Percentiles rank a stretch among this genome's conserved stretches.
Conservation (phyloP, 1,140 invertebrate genomes). For the Bombus waltoni region DNA sequence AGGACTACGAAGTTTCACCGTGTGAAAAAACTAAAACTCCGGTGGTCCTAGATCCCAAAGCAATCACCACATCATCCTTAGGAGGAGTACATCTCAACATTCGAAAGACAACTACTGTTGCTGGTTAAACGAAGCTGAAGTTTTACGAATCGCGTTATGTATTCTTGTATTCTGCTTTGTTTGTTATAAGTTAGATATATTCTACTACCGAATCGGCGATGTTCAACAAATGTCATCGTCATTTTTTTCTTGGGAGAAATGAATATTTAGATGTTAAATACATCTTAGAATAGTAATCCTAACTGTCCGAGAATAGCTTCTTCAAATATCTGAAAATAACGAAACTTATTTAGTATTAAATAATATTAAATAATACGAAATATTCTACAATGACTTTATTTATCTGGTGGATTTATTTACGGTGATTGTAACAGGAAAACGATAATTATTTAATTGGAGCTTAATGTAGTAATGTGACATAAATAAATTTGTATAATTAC, state of each 20-base stretch:
- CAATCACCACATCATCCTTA: neutral
- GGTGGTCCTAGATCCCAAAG: conserved; percentile 53
- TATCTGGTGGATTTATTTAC: too few relatives aligned
- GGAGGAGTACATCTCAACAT: conserved; percentile 56
- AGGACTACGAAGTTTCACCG: conserved; percentile 65
- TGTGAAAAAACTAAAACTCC: conserved; percentile 57
- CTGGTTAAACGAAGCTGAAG: neutral
- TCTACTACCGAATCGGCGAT: too few relatives aligned
- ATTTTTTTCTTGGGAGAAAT: accelerated
- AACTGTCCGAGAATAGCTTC: accelerated
- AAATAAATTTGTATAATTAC: too few relatives aligned
- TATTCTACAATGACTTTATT: neutral
- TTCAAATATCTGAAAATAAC: neutral
- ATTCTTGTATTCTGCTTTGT: neutral
- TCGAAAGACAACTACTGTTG: conserved; percentile 17
- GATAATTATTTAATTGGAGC: too few relatives aligned
- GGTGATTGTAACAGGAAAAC: too few relatives aligned
- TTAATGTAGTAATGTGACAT: too few relatives aligned
- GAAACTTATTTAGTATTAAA: neutral
- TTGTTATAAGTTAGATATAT: too few relatives aligned
- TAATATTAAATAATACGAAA: neutral
- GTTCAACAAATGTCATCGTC: too few relatives aligned
- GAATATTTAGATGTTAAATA: too few relatives aligned
- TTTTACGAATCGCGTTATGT: neutral
- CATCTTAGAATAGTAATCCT: too few relatives aligned